Evolutionary conservation across 1,140 invertebrate genomes (phyloP).

Genomic region (Nylanderia fulva): DNA sequence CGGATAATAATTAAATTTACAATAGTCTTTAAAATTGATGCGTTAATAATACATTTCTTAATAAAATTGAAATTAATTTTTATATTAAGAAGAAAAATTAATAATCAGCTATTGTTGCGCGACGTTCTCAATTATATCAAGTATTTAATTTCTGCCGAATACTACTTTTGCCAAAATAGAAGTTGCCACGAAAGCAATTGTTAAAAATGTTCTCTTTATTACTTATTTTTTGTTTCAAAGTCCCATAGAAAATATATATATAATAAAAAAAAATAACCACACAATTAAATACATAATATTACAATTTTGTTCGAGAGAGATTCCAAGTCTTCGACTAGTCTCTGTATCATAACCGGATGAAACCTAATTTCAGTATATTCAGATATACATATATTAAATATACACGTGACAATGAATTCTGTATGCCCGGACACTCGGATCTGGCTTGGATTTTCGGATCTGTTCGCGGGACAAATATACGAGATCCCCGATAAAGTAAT

Average conservation of each 20-base stretch:
- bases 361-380: conserved; percentile 18
- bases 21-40: no score
- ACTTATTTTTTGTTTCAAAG: neutral
- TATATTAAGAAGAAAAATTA: neutral
- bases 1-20: no score
- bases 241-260: no score
- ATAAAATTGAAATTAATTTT: neutral
- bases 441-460: conserved; percentile 38
- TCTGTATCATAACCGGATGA: neutral
- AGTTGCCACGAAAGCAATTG: neutral
- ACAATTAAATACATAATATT: neutral
- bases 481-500: conserved; percentile 57
- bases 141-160: neutral
- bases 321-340: neutral
- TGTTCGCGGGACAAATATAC: conserved; percentile 42
- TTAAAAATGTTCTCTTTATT: neutral
- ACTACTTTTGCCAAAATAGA: neutral
- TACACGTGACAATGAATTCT: neutral
- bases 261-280: no score
- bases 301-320: neutral
- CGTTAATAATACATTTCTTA: neutral
- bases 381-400: conserved; percentile 13
- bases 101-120: neutral
- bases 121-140: neutral
- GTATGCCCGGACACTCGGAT: neutral